Evolutionary conservation across 2,113 vertebrate genomes (phyloP).

Genomic region (Phylloscopus trochiloides): DNA sequence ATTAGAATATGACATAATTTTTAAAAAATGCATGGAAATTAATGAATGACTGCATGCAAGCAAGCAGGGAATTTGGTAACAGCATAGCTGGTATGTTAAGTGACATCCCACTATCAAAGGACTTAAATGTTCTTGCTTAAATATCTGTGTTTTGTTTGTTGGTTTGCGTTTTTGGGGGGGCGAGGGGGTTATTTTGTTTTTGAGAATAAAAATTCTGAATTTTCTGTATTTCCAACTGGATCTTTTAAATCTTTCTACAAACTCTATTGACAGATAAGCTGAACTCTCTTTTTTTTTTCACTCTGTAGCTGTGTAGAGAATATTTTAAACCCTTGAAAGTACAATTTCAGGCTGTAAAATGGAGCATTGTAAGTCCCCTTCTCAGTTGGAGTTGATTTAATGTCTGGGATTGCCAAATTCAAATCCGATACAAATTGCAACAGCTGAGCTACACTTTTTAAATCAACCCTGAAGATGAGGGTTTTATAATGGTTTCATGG

Average conservation of each 20-base stretch:
- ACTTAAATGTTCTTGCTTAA: background rate
- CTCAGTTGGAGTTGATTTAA: slow-evolving; percentile 49
- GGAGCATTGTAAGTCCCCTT: background rate
- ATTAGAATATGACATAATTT: background rate
- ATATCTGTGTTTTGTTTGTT: background rate
- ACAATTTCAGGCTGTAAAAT: slow-evolving; percentile 24
- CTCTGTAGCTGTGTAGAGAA: background rate
- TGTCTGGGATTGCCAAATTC: slow-evolving; percentile 54
- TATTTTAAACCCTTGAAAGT: slow-evolving; percentile 37
- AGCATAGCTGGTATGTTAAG: background rate
- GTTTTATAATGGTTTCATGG: slow-evolving; percentile 52
- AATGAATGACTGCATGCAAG: background rate
- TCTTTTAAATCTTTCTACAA: background rate
- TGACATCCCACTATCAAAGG: background rate
- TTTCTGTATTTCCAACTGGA: background rate
- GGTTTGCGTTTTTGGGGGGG: background rate
- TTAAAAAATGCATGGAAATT: background rate
- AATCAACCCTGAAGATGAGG: slow-evolving; percentile 49
- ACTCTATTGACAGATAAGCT: background rate
- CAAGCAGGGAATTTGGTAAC: background rate
- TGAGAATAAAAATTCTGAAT: background rate
- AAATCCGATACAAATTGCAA: slow-evolving; percentile 34
- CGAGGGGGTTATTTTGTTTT: background rate
- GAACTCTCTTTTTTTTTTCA: background rate
- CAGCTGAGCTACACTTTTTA: slow-evolving; percentile 65